Conservation (phyloP, 2,888 invertebrate species). For the Prenolepis imparis region DNA sequence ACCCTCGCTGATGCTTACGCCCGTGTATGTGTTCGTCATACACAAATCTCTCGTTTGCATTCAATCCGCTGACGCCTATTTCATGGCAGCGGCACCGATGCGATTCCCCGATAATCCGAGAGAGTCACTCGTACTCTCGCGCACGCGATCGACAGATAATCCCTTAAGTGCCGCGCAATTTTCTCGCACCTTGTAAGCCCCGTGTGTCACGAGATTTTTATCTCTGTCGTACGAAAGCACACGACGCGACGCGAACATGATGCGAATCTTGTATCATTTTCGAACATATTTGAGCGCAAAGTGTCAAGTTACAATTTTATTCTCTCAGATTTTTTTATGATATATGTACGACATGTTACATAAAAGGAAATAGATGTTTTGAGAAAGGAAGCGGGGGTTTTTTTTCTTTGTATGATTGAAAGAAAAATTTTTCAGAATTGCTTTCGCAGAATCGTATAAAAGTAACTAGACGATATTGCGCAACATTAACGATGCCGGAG, state of each 20-base stretch:
- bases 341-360: neutral
- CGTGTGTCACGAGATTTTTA: slow-evolving; percentile 34
- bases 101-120: slow-evolving; percentile 52
- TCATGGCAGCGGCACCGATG: slow-evolving; percentile 35
- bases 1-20: slow-evolving; percentile 41
- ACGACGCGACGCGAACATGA: neutral
- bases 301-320: neutral
- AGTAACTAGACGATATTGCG: neutral
- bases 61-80: slow-evolving; percentile 51
- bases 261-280: neutral
- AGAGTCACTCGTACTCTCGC: slow-evolving; percentile 36
- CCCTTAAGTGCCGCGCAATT: slow-evolving; percentile 49
- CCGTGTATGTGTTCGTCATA: slow-evolving; percentile 24
- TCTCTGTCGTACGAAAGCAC: neutral
- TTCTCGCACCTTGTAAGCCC: slow-evolving; percentile 38
- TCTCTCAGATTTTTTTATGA: slow-evolving; percentile 1
- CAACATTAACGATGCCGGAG: slow-evolving; percentile 12
- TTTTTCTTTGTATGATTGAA: neutral
- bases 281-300: neutral
- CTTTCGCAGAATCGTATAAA: neutral
- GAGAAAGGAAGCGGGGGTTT: neutral
- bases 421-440: neutral
- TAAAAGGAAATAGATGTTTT: neutral
- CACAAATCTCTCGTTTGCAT: slow-evolving; percentile 54
- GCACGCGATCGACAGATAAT: slow-evolving; percentile 36